These are phyloP conservation scores for Drosophila nannoptera DNA, from an alignment of 1,140 invertebrate genomes.

Conservation along the genomic window DNA sequence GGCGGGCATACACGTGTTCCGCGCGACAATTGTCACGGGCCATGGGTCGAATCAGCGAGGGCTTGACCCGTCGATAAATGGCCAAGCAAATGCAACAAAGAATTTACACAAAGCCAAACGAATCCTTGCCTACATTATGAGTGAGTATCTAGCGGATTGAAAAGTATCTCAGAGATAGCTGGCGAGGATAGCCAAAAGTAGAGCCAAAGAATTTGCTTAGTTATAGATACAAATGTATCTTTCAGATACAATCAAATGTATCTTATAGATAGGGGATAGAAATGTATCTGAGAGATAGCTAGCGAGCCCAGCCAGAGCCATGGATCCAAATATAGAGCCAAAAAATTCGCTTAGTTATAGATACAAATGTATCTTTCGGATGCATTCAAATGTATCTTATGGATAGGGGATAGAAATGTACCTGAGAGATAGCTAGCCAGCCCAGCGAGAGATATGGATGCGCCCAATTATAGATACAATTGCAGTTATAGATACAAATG, in stretches of 20 bases:
- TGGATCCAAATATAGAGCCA: too few relatives aligned
- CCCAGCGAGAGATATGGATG: too few relatives aligned
- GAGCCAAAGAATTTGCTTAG: not conserved
- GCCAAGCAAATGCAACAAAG: conserved; percentile 1
- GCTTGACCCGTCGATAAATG: conserved; percentile 19
- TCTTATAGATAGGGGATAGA: not conserved
- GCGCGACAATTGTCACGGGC: conserved; percentile 57
- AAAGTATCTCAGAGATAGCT: not conserved
- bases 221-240: not conserved
- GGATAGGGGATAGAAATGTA: not conserved
- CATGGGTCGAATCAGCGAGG: conserved; percentile 21
- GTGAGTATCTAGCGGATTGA: not conserved
- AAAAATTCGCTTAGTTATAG: too few relatives aligned
- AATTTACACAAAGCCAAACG: not conserved
- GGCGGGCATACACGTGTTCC: conserved; percentile 40
- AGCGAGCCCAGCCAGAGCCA: too few relatives aligned
- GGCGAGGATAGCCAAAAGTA: not conserved
- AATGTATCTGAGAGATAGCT: not conserved
- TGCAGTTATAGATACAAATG: not conserved
- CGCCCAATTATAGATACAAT: not conserved
- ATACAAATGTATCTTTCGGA: not conserved
- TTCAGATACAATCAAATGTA: too few relatives aligned
- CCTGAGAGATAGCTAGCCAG: not conserved
- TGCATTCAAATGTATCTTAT: not conserved
- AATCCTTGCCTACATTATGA: conserved; percentile 29